Evolutionary conservation across 2,797 vertebrate species (phyloP).

Genomic region (Psittacula derbiana): DNA sequence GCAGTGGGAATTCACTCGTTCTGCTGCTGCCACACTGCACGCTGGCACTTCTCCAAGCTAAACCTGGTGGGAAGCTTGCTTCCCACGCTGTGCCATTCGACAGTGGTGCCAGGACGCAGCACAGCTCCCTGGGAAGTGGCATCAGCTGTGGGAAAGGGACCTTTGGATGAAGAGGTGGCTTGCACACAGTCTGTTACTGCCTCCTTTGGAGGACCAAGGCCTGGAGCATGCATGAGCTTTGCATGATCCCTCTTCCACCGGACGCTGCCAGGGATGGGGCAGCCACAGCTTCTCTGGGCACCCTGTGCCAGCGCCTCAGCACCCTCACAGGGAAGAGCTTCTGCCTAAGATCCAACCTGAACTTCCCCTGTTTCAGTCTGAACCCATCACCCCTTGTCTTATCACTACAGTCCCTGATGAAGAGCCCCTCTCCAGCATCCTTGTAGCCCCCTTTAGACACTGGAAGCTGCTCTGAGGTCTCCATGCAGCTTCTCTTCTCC

Average conservation of each 20-base stretch:
- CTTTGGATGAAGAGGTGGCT: background rate
- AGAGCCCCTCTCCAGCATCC: background rate
- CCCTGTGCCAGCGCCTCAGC: background rate
- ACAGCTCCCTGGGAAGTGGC: background rate
- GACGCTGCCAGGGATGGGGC: background rate
- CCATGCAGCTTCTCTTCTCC: background rate
- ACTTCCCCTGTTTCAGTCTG: background rate
- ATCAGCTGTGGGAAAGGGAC: background rate
- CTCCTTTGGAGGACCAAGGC: background rate
- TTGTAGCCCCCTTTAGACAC: background rate
- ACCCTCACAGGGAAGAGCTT: background rate
- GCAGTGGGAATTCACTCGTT: background rate
- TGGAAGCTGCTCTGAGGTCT: background rate
- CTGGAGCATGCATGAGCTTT: background rate
- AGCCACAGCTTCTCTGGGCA: background rate
- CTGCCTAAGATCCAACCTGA: background rate
- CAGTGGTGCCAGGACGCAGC: background rate
- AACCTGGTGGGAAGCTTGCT: background rate
- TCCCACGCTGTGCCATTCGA: rapidly evolving
- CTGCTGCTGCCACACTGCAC: background rate
- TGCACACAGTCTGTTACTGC: background rate
- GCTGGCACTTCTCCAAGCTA: background rate
- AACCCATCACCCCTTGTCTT: background rate
- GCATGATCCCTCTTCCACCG: background rate
- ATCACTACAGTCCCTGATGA: background rate